Evolutionary conservation across 2,888 invertebrate species (phyloP).

Genomic region (Drosophila formosana): DNA sequence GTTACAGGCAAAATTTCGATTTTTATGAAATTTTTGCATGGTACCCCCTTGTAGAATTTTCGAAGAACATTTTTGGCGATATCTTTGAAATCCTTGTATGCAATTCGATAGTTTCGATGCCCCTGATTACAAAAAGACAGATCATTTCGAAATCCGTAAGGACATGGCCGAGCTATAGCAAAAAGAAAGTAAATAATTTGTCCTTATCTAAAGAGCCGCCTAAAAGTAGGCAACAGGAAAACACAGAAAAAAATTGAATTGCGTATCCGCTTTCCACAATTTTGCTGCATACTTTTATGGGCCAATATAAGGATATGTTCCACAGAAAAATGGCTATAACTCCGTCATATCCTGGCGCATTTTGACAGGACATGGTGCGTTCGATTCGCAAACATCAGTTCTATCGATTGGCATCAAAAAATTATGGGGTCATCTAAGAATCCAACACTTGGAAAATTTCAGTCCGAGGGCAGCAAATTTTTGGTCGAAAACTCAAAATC

Average conservation of each 20-base stretch:
- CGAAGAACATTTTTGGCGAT: not conserved
- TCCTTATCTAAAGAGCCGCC: not conserved
- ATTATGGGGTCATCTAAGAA: not conserved
- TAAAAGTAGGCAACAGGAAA: constrained; percentile 30
- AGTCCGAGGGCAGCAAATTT: not conserved
- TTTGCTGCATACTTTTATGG: not conserved
- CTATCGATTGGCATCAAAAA: not conserved
- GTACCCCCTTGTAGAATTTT: constrained; percentile 2
- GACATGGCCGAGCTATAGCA: not conserved
- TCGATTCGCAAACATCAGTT: not conserved
- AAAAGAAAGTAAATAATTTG: not conserved
- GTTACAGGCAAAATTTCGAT: not conserved
- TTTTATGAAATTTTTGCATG: not conserved
- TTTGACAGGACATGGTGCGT: not conserved
- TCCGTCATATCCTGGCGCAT: not conserved
- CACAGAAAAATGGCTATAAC: not conserved
- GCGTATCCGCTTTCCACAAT: not conserved
- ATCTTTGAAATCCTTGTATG: not conserved
- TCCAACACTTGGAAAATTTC: not conserved
- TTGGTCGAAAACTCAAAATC: not conserved
- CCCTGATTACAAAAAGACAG: not conserved
- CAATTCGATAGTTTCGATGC: not conserved
- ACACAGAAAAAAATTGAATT: no score
- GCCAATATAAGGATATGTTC: not conserved
- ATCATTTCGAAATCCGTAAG: not conserved